phyloP scores from a whole-genome alignment of 1,140 invertebrate genomes.

The Maconellicoccus hirsutus region DNA sequence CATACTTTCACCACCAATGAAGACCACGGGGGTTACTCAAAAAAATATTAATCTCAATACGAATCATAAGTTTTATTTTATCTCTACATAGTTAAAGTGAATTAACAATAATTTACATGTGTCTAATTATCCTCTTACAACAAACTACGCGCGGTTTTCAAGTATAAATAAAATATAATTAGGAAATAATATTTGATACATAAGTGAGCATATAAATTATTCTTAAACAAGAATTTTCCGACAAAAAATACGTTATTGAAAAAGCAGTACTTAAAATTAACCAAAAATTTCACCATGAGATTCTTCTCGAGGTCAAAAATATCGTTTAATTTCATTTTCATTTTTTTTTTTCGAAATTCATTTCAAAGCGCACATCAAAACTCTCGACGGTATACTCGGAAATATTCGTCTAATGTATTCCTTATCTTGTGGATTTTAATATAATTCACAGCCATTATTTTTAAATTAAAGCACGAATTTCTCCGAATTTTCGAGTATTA shows the following conservation, averaged over 20 bases:
- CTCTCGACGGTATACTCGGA: neutral
- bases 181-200: slow-evolving; percentile 10
- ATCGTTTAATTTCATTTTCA: neutral
- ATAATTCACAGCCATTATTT: slow-evolving; percentile 5
- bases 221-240: neutral
- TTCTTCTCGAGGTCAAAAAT: too few relatives aligned
- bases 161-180: slow-evolving; percentile 4
- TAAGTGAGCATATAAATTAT: slow-evolving; percentile 20
- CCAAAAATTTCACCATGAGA: neutral
- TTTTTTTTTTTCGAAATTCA: neutral
- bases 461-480: slow-evolving; percentile 1
- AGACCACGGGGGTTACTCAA: too few relatives aligned
- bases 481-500: neutral
- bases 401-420: neutral
- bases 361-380: neutral
- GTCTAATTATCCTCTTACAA: neutral
- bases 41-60: neutral
- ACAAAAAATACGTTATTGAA: neutral
- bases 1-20: too few relatives aligned
- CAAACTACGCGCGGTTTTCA: neutral
- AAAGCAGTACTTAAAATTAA: slow-evolving; percentile 3
- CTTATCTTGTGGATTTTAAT: slow-evolving; percentile 5
- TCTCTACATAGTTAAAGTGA: neutral
- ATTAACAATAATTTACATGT: slow-evolving; percentile 17
- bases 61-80: neutral